Conservation (phyloP, 2,113 vertebrate species). For the Gopherus evgoodei region DNA sequence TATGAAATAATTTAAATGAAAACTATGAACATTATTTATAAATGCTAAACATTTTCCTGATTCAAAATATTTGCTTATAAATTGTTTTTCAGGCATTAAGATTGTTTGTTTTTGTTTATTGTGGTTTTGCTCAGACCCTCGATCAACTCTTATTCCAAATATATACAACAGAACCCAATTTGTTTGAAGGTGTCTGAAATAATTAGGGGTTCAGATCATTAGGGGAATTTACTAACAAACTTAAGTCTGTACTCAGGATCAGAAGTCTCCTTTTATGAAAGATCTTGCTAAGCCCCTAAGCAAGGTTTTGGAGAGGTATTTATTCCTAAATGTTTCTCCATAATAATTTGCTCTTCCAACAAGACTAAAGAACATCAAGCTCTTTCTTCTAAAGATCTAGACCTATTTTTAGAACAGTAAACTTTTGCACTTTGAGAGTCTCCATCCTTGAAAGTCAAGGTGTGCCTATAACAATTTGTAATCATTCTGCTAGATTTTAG, state of each 20-base stretch:
- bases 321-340: slow-evolving; percentile 1
- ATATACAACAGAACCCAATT: neutral
- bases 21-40: slow-evolving; percentile 69
- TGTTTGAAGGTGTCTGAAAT: neutral
- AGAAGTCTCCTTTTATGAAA: neutral
- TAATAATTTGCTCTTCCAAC: neutral
- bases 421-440: neutral
- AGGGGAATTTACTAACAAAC: neutral
- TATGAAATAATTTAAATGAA: slow-evolving; percentile 65
- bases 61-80: neutral
- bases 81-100: neutral
- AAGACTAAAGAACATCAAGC: neutral
- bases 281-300: neutral
- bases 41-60: slow-evolving; percentile 39
- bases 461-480: neutral
- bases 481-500: neutral
- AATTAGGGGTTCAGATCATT: neutral
- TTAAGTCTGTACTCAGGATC: neutral
- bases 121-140: neutral
- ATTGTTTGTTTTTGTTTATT: neutral
- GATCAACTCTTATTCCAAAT: neutral
- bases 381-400: neutral
- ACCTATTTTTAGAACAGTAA: neutral
- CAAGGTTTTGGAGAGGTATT: neutral
- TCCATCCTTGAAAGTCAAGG: neutral